These are phyloP conservation scores for Adoxophyes honmai DNA, from an alignment of 1,140 invertebrate species.

Conservation along the genomic window DNA sequence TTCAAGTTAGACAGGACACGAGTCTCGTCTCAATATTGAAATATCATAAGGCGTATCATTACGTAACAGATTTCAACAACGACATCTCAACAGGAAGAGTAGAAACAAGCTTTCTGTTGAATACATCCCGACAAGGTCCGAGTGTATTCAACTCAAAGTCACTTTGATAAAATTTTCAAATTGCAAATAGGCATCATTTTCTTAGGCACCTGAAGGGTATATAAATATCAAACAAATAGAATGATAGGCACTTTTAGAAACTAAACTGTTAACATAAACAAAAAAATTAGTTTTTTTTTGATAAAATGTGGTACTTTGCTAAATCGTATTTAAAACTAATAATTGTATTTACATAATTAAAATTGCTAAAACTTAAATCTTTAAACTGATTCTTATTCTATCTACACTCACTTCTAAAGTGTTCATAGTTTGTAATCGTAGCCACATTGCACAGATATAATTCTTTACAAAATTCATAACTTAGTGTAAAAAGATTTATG, in stretches of 20 bases:
- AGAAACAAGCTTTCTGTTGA: not conserved
- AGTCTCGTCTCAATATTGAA: not conserved
- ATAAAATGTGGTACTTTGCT: slow-evolving; percentile 33
- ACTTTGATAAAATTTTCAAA: not conserved
- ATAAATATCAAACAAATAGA: slow-evolving; percentile 23
- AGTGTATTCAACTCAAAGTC: too few relatives aligned
- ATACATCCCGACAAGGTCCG: not conserved
- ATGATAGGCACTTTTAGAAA: slow-evolving; percentile 36
- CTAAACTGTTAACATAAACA: slow-evolving; percentile 28
- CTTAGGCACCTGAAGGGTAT: slow-evolving; percentile 23
- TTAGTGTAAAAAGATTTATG: slow-evolving; percentile 28
- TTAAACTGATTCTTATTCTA: slow-evolving; percentile 22
- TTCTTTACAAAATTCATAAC: slow-evolving; percentile 27
- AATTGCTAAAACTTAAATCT: slow-evolving; percentile 28
- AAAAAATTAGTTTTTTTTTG: slow-evolving; percentile 17
- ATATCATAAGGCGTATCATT: not conserved
- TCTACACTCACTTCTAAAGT: slow-evolving; percentile 60
- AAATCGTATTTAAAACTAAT: slow-evolving; percentile 29
- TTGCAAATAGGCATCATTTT: not conserved
- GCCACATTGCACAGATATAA: slow-evolving; percentile 50
- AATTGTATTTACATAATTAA: slow-evolving; percentile 39
- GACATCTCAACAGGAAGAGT: not conserved
- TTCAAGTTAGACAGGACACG: slow-evolving; percentile 1
- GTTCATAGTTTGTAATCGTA: slow-evolving; percentile 38
- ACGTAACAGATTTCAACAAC: not conserved